Conservation (phyloP, 2,888 invertebrate species). For the Dryococelus australis region DNA sequence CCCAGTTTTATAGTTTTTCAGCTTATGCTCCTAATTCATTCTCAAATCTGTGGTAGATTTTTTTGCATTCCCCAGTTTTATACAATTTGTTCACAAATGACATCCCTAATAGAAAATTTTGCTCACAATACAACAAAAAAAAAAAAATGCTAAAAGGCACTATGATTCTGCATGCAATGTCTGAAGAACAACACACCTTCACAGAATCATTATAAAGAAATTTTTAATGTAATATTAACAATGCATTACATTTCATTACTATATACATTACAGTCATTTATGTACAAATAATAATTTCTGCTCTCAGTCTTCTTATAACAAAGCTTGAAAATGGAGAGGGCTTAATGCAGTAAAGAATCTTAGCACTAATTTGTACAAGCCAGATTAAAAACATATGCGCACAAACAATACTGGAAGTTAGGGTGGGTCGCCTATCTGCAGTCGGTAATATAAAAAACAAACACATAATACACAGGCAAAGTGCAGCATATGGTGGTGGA, state of each 20-base stretch:
- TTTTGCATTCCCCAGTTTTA: too few relatives aligned
- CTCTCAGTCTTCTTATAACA: slow-evolving; percentile 46
- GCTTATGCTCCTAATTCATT: background rate
- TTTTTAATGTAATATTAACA: slow-evolving; percentile 46
- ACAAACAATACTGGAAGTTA: slow-evolving; percentile 45
- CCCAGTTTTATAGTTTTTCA: too few relatives aligned
- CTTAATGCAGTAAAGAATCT: slow-evolving; percentile 39
- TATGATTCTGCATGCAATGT: slow-evolving; percentile 16
- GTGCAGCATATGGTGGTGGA: slow-evolving; percentile 24
- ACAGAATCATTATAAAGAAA: slow-evolving; percentile 41
- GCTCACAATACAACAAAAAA: background rate
- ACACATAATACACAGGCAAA: slow-evolving; percentile 19
- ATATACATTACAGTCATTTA: slow-evolving; percentile 44
- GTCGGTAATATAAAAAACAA: slow-evolving; percentile 39
- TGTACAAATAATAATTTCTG: slow-evolving; percentile 44
- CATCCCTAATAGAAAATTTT: background rate
- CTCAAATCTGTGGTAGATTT: background rate
- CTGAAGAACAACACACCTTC: slow-evolving; percentile 22
- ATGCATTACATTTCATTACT: slow-evolving; percentile 44
- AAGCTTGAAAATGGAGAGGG: slow-evolving; percentile 41
- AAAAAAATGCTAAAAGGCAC: background rate
- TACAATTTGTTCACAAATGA: too few relatives aligned
- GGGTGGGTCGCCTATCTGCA: slow-evolving; percentile 41
- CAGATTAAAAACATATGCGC: slow-evolving; percentile 43
- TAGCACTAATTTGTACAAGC: slow-evolving; percentile 47